These are phyloP conservation scores for Arizona elegans DNA, from an alignment of 2,113 vertebrate species.

Conservation along the genomic window DNA sequence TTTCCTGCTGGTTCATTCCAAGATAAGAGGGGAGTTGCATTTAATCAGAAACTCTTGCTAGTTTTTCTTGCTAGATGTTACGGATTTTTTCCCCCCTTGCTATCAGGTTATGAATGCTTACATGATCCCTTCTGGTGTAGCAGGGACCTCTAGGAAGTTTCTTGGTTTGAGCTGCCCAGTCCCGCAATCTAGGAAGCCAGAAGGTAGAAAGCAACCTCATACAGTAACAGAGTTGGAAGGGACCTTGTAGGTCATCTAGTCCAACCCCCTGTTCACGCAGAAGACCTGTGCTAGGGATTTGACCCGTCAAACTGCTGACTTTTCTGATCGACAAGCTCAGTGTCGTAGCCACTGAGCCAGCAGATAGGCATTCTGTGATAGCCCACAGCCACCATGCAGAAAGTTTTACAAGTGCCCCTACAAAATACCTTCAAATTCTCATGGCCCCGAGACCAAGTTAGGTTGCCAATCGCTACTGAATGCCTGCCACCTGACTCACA, in stretches of 20 bases:
- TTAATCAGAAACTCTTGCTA: background rate
- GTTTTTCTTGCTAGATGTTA: background rate
- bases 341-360: too few relatives aligned
- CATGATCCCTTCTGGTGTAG: background rate
- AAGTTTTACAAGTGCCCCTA: background rate
- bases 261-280: too few relatives aligned
- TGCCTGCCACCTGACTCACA: background rate
- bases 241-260: too few relatives aligned
- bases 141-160: background rate
- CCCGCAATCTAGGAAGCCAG: background rate
- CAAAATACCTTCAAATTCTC: background rate
- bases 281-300: too few relatives aligned
- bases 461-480: background rate
- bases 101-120: background rate
- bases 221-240: background rate
- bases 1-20: background rate
- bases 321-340: too few relatives aligned
- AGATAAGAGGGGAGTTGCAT: background rate
- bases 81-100: too few relatives aligned
- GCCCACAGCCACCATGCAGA: background rate
- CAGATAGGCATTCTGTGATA: fast-evolving
- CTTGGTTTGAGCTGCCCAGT: background rate
- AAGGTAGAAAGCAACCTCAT: background rate
- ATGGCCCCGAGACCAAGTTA: too few relatives aligned
- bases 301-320: too few relatives aligned